Percentiles rank a stretch among this genome's conserved stretches.
phyloP scores from a whole-genome alignment of 2,113 vertebrate genomes.

The Malaclemys terrapin region DNA sequence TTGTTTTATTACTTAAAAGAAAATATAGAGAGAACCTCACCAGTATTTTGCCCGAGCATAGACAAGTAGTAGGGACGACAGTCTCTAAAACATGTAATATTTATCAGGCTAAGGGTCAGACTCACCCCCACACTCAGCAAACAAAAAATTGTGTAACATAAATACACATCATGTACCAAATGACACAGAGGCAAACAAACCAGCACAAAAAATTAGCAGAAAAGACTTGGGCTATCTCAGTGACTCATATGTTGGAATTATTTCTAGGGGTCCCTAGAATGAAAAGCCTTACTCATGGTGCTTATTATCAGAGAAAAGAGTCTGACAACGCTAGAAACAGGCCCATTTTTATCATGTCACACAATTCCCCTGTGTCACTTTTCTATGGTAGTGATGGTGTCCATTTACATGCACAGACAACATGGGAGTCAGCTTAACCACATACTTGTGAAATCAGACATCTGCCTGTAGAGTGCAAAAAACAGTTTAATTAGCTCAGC shows the following conservation, averaged over 20 bases:
- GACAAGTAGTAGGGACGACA: background rate
- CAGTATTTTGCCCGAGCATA: background rate
- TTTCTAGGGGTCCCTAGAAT: background rate
- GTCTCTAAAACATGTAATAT: background rate
- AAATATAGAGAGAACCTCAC: background rate
- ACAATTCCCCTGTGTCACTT: background rate
- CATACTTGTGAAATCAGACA: background rate
- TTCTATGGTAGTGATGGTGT: background rate
- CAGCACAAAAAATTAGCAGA: background rate
- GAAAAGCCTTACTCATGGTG: background rate
- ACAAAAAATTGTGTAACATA: background rate
- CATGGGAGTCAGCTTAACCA: background rate
- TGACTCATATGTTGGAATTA: background rate
- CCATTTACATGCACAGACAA: background rate
- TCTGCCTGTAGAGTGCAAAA: accelerated
- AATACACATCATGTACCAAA: background rate
- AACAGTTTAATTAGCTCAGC: slow-evolving; percentile 50
- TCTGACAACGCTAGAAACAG: background rate
- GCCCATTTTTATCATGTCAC: background rate
- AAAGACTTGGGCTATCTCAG: background rate
- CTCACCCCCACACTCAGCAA: background rate
- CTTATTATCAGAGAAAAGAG: background rate
- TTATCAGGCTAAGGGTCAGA: background rate
- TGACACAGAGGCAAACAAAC: background rate
- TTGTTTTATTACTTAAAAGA: background rate